Conservation (phyloP, 37 sponge, comb jelly and placozoan species). For the Spongia lamella region DNA sequence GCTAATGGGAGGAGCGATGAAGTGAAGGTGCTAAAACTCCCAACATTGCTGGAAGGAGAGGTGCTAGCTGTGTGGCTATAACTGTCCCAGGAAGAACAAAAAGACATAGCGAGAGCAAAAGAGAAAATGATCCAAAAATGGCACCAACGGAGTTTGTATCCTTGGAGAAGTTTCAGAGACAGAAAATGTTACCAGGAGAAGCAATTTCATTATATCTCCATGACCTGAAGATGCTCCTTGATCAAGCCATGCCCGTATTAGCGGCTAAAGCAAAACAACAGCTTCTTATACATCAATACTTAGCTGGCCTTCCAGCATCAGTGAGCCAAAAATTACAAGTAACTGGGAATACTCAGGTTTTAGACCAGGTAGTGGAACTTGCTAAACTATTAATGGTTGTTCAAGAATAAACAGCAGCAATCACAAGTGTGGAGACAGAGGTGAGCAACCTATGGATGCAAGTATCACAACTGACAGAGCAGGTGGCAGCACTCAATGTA, state of each 20-base stretch:
- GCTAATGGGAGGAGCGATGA: too few species aligned
- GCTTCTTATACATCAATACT: not conserved
- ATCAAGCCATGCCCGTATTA: slow-evolving; percentile 12
- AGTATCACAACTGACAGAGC: slow-evolving; percentile 5
- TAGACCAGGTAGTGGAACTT: not conserved
- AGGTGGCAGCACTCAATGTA: slow-evolving; percentile 5
- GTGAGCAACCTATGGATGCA: too few species aligned
- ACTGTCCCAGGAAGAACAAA: not conserved
- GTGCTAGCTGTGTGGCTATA: too few species aligned
- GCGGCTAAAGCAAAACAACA: not conserved
- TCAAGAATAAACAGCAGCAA: too few species aligned
- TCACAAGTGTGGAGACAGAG: too few species aligned
- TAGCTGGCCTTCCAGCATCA: not conserved
- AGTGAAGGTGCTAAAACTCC: too few species aligned
- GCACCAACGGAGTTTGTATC: not conserved
- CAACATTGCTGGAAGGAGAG: too few species aligned
- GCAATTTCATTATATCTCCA: not conserved
- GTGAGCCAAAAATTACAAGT: not conserved
- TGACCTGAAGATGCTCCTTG: slow-evolving; percentile 1
- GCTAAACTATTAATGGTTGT: not conserved
- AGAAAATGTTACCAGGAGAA: not conserved
- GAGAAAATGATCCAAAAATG: slow-evolving; percentile 3
- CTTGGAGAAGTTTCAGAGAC: not conserved
- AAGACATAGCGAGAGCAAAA: slow-evolving; percentile 3
- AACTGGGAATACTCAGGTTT: not conserved